phyloP scores from a whole-genome alignment of 2,888 invertebrate species.

The Nineta flava region DNA sequence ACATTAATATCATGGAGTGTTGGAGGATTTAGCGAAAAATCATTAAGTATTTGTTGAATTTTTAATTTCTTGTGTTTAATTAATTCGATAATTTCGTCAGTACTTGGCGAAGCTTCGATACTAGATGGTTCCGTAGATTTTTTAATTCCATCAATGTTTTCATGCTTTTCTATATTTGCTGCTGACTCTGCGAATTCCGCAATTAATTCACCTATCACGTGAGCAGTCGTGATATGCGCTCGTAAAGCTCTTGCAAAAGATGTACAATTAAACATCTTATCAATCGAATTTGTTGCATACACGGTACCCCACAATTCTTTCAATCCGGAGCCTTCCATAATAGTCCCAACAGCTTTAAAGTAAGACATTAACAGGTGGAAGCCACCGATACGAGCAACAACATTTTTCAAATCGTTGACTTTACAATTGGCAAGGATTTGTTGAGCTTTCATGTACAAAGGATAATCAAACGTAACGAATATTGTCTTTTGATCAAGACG shows the following conservation, averaged over 20 bases:
- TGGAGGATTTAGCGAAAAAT: neutral
- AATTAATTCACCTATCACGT: neutral
- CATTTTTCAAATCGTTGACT: neutral
- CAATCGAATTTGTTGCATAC: neutral
- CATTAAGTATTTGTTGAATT: neutral
- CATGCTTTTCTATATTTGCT: neutral
- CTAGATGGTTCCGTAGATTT: neutral
- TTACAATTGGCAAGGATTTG: neutral
- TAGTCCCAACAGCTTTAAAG: neutral
- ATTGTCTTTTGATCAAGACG: neutral
- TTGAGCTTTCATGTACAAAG: neutral
- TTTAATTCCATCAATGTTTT: neutral
- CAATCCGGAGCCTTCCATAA: neutral
- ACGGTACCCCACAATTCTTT: neutral
- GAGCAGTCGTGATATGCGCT: neutral
- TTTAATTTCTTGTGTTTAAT: neutral
- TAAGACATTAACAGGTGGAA: neutral
- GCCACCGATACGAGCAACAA: neutral
- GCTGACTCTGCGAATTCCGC: neutral
- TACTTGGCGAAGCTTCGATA: neutral
- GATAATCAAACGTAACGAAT: neutral
- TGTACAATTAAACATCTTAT: neutral
- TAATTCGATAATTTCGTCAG: neutral
- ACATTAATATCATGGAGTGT: neutral
- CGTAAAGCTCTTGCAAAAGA: neutral